Evolutionary conservation across 2,888 invertebrate species (phyloP).

Genomic region (Orthosia cruda): DNA sequence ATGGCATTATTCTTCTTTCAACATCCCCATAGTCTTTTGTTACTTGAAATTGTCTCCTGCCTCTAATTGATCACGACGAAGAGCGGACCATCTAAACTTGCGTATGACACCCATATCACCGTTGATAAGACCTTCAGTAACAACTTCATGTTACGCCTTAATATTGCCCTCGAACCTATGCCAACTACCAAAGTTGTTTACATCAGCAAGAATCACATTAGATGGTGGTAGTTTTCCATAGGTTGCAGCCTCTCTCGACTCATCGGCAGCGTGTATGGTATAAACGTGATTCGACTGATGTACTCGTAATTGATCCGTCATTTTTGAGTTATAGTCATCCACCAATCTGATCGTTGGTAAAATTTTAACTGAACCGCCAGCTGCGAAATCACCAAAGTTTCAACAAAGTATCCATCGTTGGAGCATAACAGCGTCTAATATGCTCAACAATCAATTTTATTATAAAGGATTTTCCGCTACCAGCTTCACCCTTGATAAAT

Average conservation of each 20-base stretch:
- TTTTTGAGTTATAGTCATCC: not conserved
- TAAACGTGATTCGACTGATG: not conserved
- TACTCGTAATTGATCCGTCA: not conserved
- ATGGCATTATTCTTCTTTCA: not conserved
- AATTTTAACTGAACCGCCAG: not conserved
- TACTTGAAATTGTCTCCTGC: not conserved
- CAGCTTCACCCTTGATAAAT: not conserved
- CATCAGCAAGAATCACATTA: not conserved
- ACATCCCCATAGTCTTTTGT: not conserved
- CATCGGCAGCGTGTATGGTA: not conserved
- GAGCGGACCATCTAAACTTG: not conserved
- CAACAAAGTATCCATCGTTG: no score
- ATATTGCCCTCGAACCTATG: not conserved
- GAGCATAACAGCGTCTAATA: no score
- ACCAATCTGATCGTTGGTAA: not conserved
- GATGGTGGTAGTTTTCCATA: not conserved
- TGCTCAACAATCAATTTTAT: no score
- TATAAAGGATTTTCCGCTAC: not conserved
- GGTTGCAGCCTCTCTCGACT: not conserved
- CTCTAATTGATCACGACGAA: not conserved
- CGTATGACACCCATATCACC: not conserved
- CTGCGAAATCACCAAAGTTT: not conserved
- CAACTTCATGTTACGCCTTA: not conserved
- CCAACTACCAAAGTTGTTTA: not conserved
- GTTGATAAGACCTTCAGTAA: not conserved